A percentile compares a stretch with the other conserved stretches of the same genome.
Conservation (phyloP, 2,888 invertebrate genomes). For the Crocallis elinguaria region DNA sequence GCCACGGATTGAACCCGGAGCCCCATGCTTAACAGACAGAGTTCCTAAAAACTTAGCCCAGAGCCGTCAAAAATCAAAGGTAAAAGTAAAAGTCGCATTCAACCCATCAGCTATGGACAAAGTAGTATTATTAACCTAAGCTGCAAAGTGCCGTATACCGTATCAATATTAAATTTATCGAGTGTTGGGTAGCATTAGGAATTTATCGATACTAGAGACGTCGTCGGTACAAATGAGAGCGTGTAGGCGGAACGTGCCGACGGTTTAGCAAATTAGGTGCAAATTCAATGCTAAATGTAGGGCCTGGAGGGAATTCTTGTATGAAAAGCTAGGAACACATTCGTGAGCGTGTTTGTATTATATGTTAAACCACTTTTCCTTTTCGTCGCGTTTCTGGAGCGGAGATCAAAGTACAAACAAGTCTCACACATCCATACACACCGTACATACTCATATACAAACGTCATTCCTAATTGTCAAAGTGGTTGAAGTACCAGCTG, state of each 20-base stretch:
- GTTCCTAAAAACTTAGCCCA: too few species aligned
- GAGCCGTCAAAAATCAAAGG: too few species aligned
- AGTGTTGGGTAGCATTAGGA: conserved; percentile 2
- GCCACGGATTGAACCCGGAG: too few species aligned
- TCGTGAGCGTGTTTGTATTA: not conserved
- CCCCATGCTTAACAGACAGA: too few species aligned
- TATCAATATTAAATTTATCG: conserved; percentile 9
- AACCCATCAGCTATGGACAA: too few species aligned
- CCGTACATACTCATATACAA: too few species aligned
- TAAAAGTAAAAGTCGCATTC: too few species aligned
- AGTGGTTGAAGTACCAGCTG: too few species aligned
- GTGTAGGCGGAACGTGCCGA: conserved; percentile 10
- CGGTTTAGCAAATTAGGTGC: conserved; percentile 23
- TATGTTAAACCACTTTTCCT: not conserved
- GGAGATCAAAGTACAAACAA: too few species aligned
- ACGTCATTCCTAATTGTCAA: too few species aligned
- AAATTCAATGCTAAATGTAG: conserved; percentile 16
- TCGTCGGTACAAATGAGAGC: conserved; percentile 16
- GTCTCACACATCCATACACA: too few species aligned
- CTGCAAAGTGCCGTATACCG: not conserved
- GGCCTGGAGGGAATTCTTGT: not conserved
- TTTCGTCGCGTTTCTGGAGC: not conserved
- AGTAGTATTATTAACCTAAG: too few species aligned
- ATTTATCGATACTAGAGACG: conserved; percentile 10
- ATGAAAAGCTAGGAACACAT: not conserved